phyloP scores from a whole-genome alignment of 2,888 invertebrate genomes.

The Drosophila pseudotalamancana region DNA sequence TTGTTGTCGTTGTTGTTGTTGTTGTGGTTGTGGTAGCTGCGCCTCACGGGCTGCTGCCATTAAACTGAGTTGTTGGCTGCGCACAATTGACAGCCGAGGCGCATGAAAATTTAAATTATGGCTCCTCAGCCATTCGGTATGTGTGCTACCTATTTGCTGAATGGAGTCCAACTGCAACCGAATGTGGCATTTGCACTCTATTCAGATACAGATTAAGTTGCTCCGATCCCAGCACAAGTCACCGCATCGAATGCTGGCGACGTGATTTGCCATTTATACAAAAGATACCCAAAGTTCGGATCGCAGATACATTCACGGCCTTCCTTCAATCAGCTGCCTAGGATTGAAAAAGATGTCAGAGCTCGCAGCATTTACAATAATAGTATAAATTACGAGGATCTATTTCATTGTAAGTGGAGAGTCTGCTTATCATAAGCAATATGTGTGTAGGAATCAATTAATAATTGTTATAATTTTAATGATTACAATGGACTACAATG shows the following conservation, averaged over 20 bases:
- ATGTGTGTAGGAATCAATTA: no score
- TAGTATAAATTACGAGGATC: no score
- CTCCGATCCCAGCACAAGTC: constrained; percentile 35
- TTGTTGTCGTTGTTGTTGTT: constrained; percentile 7
- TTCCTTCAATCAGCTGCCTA: neutral
- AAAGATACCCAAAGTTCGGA: neutral
- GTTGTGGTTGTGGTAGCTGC: constrained; percentile 16
- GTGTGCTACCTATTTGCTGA: constrained; percentile 33
- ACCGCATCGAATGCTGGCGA: constrained; percentile 18
- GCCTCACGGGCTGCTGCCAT: constrained; percentile 52
- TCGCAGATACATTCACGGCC: neutral
- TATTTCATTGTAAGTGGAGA: no score
- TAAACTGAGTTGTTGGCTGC: constrained; percentile 75
- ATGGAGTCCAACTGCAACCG: constrained; percentile 10
- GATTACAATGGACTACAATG: no score
- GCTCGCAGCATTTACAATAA: no score
- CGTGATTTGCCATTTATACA: constrained; percentile 44
- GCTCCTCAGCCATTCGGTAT: constrained; percentile 28
- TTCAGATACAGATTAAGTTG: constrained; percentile 49
- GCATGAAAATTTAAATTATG: constrained; percentile 75
- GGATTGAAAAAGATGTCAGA: neutral
- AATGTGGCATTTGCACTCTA: constrained; percentile 31
- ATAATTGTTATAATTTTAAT: no score
- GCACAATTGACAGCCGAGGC: constrained; percentile 69
- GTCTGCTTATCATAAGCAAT: no score